Evolutionary conservation across 92 coral and sea anemone species (phyloP).

Genomic region (Zoanthus solanderi): DNA sequence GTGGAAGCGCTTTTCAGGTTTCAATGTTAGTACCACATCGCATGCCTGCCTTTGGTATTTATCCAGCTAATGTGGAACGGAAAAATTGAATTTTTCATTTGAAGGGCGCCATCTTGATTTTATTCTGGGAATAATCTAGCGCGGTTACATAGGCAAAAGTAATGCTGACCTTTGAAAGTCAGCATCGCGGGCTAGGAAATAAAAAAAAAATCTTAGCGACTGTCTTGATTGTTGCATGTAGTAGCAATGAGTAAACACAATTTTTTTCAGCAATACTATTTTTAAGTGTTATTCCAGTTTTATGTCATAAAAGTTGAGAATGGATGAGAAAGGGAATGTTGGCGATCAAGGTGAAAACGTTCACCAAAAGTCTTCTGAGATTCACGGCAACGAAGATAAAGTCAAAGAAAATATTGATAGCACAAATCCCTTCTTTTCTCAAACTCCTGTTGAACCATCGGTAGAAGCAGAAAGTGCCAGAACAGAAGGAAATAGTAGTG

Average conservation of each 20-base stretch:
- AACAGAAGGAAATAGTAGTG: neutral
- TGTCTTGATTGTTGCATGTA: neutral
- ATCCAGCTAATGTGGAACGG: neutral
- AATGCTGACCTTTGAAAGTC: neutral
- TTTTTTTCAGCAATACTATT: neutral
- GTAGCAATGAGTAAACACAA: neutral
- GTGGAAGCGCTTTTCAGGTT: neutral
- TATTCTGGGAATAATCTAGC: neutral
- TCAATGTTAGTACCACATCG: neutral
- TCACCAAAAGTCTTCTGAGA: neutral
- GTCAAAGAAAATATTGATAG: neutral
- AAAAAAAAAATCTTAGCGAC: neutral
- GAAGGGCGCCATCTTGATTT: conserved; percentile 21
- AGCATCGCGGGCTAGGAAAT: conserved; percentile 3
- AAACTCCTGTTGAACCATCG: neutral
- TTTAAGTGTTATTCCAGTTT: neutral
- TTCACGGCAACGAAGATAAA: neutral
- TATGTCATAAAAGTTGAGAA: neutral
- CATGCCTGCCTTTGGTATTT: neutral
- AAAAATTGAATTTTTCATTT: neutral
- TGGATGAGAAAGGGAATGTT: neutral
- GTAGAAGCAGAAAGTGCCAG: neutral
- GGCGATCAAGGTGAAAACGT: neutral
- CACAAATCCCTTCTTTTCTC: neutral
- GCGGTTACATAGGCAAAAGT: conserved; percentile 24